Conservation (phyloP, 2,888 invertebrate genomes). For the Bombylius major region DNA sequence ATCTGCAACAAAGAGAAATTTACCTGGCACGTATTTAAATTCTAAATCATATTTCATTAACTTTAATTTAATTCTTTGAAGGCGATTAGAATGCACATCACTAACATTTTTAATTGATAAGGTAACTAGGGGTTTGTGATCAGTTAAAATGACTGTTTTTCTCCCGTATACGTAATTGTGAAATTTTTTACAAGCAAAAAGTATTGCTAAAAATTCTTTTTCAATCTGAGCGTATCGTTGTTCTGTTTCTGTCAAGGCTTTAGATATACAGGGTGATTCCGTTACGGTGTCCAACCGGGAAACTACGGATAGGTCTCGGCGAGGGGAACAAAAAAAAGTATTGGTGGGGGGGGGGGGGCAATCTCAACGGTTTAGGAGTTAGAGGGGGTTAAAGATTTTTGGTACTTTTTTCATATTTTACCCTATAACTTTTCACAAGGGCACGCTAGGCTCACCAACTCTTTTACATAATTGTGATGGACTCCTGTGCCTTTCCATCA, state of each 20-base stretch:
- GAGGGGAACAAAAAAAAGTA: too few species aligned
- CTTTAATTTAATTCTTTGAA: slow-evolving; percentile 1
- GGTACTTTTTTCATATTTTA: too few species aligned
- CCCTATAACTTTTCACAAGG: too few species aligned
- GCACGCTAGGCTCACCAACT: too few species aligned
- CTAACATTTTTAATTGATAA: neutral
- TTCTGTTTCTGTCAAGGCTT: neutral
- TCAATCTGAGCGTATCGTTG: slow-evolving; percentile 1
- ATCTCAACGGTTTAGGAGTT: too few species aligned
- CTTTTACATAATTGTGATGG: too few species aligned
- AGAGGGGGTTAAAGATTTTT: too few species aligned
- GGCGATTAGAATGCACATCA: slow-evolving; percentile 2
- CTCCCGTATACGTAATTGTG: slow-evolving; percentile 1
- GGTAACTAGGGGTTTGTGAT: neutral
- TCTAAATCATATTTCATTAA: neutral
- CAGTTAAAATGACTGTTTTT: neutral
- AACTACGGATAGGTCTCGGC: too few species aligned
- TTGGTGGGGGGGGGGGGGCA: too few species aligned
- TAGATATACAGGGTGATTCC: too few species aligned
- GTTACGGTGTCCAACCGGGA: too few species aligned
- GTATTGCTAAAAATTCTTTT: neutral
- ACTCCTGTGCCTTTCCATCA: too few species aligned
- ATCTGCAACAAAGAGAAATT: neutral
- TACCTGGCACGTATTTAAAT: neutral
- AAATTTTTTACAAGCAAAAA: slow-evolving; percentile 1